A percentile compares a stretch with the other conserved stretches of the same genome.
phyloP scores from a whole-genome alignment of 2,113 vertebrate genomes.

The Myrmecobius fasciatus region DNA sequence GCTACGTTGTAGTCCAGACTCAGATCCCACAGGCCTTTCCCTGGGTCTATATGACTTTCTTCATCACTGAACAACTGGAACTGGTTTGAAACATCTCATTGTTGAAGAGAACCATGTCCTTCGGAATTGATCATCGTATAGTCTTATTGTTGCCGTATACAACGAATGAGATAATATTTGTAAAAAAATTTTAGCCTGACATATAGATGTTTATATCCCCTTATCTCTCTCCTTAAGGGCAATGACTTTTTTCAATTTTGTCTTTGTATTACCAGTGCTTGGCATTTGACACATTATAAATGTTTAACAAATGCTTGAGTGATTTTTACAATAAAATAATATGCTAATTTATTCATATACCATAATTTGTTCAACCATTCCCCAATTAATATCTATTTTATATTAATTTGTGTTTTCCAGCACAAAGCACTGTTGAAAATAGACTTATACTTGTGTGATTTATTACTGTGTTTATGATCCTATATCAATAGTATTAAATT shows the following conservation, averaged over 20 bases:
- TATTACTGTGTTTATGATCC: background rate
- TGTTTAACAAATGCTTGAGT: background rate
- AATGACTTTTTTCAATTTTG: background rate
- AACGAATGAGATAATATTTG: too few species aligned
- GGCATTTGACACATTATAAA: background rate
- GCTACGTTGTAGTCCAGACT: too few species aligned
- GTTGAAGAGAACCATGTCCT: too few species aligned
- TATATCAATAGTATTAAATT: background rate
- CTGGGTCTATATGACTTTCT: too few species aligned
- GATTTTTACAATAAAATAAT: background rate
- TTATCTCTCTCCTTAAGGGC: background rate
- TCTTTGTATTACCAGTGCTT: background rate
- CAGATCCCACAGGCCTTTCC: too few species aligned
- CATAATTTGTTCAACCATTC: background rate
- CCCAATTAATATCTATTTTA: background rate
- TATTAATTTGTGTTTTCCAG: background rate
- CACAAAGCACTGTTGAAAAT: background rate
- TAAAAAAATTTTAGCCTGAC: too few species aligned
- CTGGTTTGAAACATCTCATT: too few species aligned
- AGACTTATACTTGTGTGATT: background rate
- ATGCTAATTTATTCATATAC: background rate
- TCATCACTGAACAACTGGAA: too few species aligned
- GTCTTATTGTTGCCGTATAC: too few species aligned
- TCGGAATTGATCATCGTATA: too few species aligned
- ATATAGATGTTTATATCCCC: background rate